Evolutionary conservation across 2,113 vertebrate species (phyloP).

Genomic region (Eidolon helvum): DNA sequence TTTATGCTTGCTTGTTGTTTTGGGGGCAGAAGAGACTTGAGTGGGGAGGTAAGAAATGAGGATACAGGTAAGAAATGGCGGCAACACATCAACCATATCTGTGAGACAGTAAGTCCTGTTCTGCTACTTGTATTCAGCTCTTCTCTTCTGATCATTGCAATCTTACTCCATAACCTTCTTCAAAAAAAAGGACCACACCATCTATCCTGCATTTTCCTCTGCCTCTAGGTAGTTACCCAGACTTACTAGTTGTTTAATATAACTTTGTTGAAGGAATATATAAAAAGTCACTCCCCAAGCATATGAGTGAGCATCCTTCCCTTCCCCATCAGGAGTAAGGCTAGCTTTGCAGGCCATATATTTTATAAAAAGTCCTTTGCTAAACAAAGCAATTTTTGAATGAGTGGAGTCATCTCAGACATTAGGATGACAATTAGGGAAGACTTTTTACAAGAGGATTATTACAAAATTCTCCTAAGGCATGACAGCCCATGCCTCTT

Average conservation of each 20-base stretch:
- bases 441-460: background rate
- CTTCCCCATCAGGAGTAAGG: background rate
- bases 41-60: background rate
- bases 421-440: background rate
- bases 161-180: background rate
- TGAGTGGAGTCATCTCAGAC: background rate
- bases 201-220: background rate
- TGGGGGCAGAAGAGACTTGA: background rate
- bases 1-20: background rate
- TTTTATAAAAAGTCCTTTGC: background rate
- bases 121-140: background rate
- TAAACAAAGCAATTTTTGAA: background rate
- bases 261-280: background rate
- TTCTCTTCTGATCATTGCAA: background rate
- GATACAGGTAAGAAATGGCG: background rate
- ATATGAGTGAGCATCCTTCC: background rate
- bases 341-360: background rate
- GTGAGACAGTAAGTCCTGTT: background rate
- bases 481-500: background rate
- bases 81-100: background rate
- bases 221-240: background rate
- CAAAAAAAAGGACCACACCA: background rate
- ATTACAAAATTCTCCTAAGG: background rate
- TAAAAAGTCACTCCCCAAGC: background rate
- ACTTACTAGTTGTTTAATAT: background rate